Base-by-base conservation (phyloP, 35 echinoderm and acorn worm species). In the Apostichopus japonicus region DNA sequence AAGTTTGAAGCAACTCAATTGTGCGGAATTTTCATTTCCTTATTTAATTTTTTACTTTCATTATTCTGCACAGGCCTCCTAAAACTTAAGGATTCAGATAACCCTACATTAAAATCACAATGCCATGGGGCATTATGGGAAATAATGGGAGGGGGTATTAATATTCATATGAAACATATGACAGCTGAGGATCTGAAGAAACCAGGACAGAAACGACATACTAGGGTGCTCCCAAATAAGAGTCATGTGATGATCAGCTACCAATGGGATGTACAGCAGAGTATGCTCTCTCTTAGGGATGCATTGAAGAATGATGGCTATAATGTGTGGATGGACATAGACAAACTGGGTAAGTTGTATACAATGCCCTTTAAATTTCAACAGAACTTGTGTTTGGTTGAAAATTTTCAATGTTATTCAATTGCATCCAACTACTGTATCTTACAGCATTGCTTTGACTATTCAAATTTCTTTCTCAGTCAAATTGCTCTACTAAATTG, bases 251-350 rank as follows among this genome's bases (percentile, higher is more conserved):
- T 99, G 97, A 96, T 99, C 17, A 99, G 97, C 84, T 99, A 99
- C 92, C 95, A 99, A 33, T 99, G 97, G 97, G 97, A 96, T 78
- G 81, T 93, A 10, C 97, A 99, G 80, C 72, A 93, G 27, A 87
- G 93, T 52, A 95, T 99, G 87, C 87, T 96, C 24, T 63, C 65
- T 53, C 16, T 99, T 56, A 96, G 93, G 53, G 95, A 99, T 56
- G 65, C 77, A 15, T 90, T 99, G 24, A 72, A 77, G 6, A 73
- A 62, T 8, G 91, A 91, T 54, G 95, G 95, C 4, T 99, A 94
- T 83, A 96, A 93, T 57, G 93, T 99, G 8, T 99, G 97, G 97
- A 99, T 99, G 93, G 97, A 99, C 86, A 84, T 99, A 52, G 97
- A 99, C 24, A 93, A 94, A 77, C 94, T 99, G 81, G 97, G 97